A percentile compares a stretch with the other conserved stretches of the same genome.
phyloP scores from a whole-genome alignment of 2,888 invertebrate species.

The Mythimna lalbum region DNA sequence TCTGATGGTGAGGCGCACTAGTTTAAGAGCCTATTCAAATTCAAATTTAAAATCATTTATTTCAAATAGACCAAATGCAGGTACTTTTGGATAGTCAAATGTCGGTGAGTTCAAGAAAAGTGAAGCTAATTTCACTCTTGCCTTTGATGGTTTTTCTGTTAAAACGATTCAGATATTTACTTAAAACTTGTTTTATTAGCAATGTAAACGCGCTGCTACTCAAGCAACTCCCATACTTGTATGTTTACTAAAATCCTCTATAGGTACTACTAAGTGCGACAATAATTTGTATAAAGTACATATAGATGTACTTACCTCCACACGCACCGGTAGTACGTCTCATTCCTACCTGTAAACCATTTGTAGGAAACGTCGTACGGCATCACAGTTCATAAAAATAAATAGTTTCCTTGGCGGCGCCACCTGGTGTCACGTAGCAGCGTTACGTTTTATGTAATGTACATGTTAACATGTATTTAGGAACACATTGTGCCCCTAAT shows the following conservation, averaged over 20 bases:
- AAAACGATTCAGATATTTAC: no score
- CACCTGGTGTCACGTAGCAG: conserved; percentile 61
- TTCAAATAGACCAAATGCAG: no score
- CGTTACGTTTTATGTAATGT: conserved; percentile 57
- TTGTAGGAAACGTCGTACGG: conserved; percentile 31
- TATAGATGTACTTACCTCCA: background rate
- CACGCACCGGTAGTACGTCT: background rate
- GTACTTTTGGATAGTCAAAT: no score
- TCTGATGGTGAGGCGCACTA: no score
- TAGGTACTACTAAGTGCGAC: background rate
- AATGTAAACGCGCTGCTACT: no score
- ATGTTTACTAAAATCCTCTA: background rate
- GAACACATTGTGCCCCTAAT: conserved; percentile 55
- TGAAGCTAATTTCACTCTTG: no score
- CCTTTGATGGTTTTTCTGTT: no score
- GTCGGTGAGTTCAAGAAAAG: no score
- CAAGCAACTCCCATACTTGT: no score
- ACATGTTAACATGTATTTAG: conserved; percentile 56
- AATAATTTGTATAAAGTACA: background rate
- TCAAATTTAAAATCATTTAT: no score
- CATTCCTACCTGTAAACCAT: background rate
- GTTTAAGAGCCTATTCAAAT: no score
- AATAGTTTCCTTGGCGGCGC: conserved; percentile 54
- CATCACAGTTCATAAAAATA: conserved; percentile 48
- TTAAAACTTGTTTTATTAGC: no score